Percentiles rank a stretch among this genome's conserved stretches.
Conservation (phyloP, 2,113 vertebrate species). For the Mormyrus iriodes region DNA sequence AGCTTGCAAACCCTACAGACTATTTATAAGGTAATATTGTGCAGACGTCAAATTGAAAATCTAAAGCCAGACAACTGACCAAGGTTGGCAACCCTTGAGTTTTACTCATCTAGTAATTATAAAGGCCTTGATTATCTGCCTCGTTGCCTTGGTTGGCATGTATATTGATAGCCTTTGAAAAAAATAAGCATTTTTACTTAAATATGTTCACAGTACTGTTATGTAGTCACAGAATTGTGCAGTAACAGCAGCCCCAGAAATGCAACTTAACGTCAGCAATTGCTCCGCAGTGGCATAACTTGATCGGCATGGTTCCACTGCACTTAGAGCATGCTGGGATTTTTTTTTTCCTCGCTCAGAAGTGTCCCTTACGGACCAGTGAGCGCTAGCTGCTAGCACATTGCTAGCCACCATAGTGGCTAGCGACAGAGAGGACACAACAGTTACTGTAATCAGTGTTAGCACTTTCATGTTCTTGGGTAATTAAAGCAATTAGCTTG, state of each 20-base stretch:
- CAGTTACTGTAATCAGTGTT: not conserved
- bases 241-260: not conserved
- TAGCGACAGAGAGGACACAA: not conserved
- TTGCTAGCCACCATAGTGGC: not conserved
- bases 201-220: not conserved
- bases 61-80: not conserved
- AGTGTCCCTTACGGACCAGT: not conserved
- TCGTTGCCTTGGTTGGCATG: not conserved
- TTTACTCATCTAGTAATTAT: not conserved
- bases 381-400: not conserved
- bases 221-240: not conserved
- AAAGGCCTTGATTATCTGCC: not conserved
- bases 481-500: not conserved
- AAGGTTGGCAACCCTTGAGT: not conserved
- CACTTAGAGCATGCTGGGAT: not conserved
- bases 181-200: not conserved
- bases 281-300: not conserved
- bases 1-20: not conserved
- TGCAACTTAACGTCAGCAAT: not conserved
- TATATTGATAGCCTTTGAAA: not conserved
- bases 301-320: not conserved
- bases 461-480: not conserved
- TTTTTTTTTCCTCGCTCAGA: not conserved
- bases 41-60: not conserved
- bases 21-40: not conserved